These are phyloP conservation scores for Spea multiplicata DNA, from an alignment of 2,113 vertebrate genomes.

Conservation along the genomic window DNA sequence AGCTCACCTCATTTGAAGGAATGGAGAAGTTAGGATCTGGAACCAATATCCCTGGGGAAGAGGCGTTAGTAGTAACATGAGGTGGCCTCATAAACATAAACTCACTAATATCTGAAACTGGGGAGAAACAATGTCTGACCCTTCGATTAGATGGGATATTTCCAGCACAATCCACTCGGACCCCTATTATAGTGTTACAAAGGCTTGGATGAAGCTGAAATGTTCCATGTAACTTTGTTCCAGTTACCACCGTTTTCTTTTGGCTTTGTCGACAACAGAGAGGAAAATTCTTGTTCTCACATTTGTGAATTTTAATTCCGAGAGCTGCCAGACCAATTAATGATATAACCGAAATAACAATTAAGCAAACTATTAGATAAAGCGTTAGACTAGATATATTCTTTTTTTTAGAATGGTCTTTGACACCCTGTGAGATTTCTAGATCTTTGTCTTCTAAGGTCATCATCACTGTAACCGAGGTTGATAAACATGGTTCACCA, in stretches of 20 bases:
- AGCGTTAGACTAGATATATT: conserved; percentile 74
- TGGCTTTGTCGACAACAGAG: conserved; percentile 55
- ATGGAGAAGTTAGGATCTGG: conserved; percentile 51
- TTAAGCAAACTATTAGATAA: conserved; percentile 80
- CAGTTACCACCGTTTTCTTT: conserved; percentile 52
- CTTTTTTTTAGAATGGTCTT: conserved; percentile 55
- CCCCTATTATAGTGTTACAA: conserved; percentile 63
- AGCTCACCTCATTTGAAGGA: conserved; percentile 61
- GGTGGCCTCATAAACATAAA: conserved; percentile 76
- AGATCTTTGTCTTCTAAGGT: conserved; percentile 68
- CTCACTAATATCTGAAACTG: conserved; percentile 78
- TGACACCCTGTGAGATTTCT: conserved; percentile 63
- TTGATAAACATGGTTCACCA: conserved; percentile 65
- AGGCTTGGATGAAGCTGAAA: conserved; percentile 63
- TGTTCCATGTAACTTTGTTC: conserved; percentile 57
- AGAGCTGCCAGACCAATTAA: conserved; percentile 61
- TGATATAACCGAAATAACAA: conserved; percentile 74
- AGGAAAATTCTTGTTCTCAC: conserved; percentile 46
- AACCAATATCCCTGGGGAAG: conserved; percentile 43
- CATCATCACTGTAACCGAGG: conserved; percentile 66
- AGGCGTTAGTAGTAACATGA: conserved; percentile 46
- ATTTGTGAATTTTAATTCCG: conserved; percentile 53
- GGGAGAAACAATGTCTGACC: conserved; percentile 78
- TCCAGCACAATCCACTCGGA: conserved; percentile 64
- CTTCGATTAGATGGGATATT: conserved; percentile 68